Evolutionary conservation across 2,797 vertebrate species (phyloP), one percentile per base, ranked within the genome.

Genomic region (Chrosomus eos): DNA sequence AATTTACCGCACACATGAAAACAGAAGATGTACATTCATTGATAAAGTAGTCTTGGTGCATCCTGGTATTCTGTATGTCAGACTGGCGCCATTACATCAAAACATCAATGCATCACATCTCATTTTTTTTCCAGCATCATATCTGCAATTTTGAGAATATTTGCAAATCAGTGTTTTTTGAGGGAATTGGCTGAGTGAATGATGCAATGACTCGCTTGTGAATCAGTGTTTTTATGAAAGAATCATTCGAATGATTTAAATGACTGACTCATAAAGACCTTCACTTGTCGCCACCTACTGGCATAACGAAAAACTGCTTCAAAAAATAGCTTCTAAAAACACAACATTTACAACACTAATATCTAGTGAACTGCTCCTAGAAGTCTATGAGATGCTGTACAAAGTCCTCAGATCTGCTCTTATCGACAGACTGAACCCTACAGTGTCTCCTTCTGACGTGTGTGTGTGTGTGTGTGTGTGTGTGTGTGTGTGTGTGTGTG

Each of bases 361-460:
- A 3, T 51, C 45, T 31, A 51, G 26, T 51, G 45, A 31, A 2
- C 8, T 10, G 43, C 43, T 74, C 19, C 4, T 2, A 53, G 45
- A 74, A 85, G 71, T 16, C 23, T 55, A 26, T 21, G 43, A 74
- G 48, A 51, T 40, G 67, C 62, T 26, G 31, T 45, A 43, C 36
- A n/a, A 28, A 53, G 31, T 72, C 58, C 36, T 87, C 36, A 82
- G 86, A 83, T 62, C 26, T 51, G 64, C 76, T 84, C 33, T 70
- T 80, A n/a, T 62, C 40, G 62, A 51, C 43, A 26, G n/a, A 45
- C 11, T 75, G 28, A 74, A 62, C 60, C 45, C 55, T 74, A 45
- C 53, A 10, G 13, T 66, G 28, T 75, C 38, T 62, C 72, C 58
- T 67, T 62, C 31, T 70, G 66, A 84, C 58, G 38, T 51, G 4